These are phyloP conservation scores for Haliaeetus leucogaster DNA, from an alignment of 2,113 vertebrate genomes.

Conservation along the genomic window DNA sequence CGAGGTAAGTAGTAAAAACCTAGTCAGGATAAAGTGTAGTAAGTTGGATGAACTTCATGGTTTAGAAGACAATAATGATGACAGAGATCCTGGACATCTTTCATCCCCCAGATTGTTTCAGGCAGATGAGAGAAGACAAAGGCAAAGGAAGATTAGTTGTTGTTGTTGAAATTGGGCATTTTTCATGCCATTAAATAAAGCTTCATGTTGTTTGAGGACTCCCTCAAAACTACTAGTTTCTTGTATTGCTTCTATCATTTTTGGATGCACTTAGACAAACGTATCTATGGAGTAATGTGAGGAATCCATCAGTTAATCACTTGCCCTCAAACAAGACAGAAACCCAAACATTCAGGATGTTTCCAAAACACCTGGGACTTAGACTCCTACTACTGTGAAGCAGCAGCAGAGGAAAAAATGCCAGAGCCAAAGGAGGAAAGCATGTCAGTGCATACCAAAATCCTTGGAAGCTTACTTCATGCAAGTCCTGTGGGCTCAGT, in stretches of 20 bases:
- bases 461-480: neutral
- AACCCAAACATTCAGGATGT: neutral
- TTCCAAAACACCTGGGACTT: constrained; percentile 7
- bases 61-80: neutral
- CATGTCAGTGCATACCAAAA: neutral
- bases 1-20: neutral
- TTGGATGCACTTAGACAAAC: neutral
- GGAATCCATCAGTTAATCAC: neutral
- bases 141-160: neutral
- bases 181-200: neutral
- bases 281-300: neutral
- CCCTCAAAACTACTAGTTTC: neutral
- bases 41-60: neutral
- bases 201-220: neutral
- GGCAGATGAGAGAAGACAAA: neutral
- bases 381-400: neutral
- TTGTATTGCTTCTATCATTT: neutral
- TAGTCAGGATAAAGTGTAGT: neutral
- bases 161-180: neutral
- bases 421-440: neutral
- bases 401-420: neutral
- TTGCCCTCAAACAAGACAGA: neutral
- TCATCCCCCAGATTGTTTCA: neutral
- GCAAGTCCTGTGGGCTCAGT: neutral
- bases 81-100: neutral